Evolutionary conservation across 2,888 invertebrate genomes (phyloP).

Genomic region (Apomyelois bistriatella): DNA sequence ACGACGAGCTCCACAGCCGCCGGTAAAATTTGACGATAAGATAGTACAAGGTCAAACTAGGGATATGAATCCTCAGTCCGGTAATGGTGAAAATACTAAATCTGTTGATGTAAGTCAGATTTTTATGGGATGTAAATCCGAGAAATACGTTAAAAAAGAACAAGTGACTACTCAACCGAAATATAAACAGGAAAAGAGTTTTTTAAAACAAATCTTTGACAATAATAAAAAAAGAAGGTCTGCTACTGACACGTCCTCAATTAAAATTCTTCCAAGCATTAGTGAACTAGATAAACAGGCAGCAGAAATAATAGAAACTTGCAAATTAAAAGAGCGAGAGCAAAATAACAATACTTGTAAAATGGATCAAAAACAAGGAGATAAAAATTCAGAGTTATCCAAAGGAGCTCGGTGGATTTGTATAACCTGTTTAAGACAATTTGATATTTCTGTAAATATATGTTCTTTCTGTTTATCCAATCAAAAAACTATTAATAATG

Average conservation of each 20-base stretch:
- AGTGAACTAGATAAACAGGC: slow-evolving; percentile 90
- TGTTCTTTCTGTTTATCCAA: slow-evolving; percentile 49
- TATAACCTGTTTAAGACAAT: slow-evolving; percentile 57
- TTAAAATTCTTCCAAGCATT: slow-evolving; percentile 84
- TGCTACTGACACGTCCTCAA: slow-evolving; percentile 54
- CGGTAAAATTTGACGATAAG: slow-evolving; percentile 33
- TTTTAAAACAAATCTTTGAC: slow-evolving; percentile 75
- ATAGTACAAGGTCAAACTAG: slow-evolving; percentile 15
- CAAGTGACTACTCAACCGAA: slow-evolving; percentile 43
- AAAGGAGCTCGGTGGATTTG: slow-evolving; percentile 53
- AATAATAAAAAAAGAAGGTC: slow-evolving; percentile 63
- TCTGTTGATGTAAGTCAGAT: slow-evolving; percentile 20
- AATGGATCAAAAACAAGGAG: slow-evolving; percentile 17
- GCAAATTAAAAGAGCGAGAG: slow-evolving; percentile 45
- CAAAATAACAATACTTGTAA: slow-evolving; percentile 30
- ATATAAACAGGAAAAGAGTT: slow-evolving; percentile 72
- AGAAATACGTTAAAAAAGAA: slow-evolving; percentile 51
- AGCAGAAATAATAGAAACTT: slow-evolving; percentile 84
- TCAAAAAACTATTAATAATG: slow-evolving; percentile 23
- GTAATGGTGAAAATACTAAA: slow-evolving; percentile 18
- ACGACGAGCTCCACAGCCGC: slow-evolving; percentile 80
- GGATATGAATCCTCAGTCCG: slow-evolving; percentile 40
- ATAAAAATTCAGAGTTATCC: not conserved
- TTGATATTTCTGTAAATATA: slow-evolving; percentile 45
- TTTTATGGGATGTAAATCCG: slow-evolving; percentile 37